These are phyloP conservation scores for Parauchenoglanis ngamensis DNA, from an alignment of 2,797 vertebrate genomes.

Conservation along the genomic window DNA sequence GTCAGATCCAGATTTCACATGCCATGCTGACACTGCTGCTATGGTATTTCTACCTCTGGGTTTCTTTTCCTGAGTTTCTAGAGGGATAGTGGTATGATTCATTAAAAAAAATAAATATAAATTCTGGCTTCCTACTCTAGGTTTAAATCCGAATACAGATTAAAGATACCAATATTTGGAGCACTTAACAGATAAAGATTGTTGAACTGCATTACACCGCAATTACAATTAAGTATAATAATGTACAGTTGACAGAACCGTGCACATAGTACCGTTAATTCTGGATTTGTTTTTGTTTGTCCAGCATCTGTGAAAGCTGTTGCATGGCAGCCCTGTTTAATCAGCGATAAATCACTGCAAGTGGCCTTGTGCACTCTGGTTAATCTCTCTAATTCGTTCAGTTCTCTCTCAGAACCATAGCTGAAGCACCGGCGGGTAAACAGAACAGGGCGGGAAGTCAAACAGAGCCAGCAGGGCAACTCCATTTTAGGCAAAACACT, in stretches of 20 bases:
- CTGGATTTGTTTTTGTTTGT: conserved; percentile 34
- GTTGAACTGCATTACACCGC: background rate
- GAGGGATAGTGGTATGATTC: background rate
- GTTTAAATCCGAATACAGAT: background rate
- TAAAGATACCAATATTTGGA: background rate
- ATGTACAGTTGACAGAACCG: background rate
- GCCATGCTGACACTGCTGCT: background rate
- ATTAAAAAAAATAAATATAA: background rate
- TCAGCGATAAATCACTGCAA: conserved; percentile 44
- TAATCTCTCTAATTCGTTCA: conserved; percentile 50
- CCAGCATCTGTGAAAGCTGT: conserved; percentile 17
- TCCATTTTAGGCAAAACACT: conserved; percentile 59
- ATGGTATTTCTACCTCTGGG: background rate
- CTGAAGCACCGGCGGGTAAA: conserved; percentile 52
- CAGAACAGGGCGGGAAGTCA: conserved; percentile 58
- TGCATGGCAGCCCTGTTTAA: conserved; percentile 25
- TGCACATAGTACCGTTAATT: background rate
- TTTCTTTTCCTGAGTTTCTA: background rate
- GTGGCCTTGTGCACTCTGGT: conserved; percentile 32
- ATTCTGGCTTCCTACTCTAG: background rate
- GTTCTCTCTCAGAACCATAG: conserved; percentile 34
- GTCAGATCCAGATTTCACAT: background rate
- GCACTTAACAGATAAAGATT: background rate
- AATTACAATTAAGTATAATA: background rate
- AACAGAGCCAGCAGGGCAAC: conserved; percentile 51